Evolutionary conservation across 2,888 invertebrate genomes (phyloP), one percentile per base, ranked within the genome.

Genomic region (Andrena marginata): DNA sequence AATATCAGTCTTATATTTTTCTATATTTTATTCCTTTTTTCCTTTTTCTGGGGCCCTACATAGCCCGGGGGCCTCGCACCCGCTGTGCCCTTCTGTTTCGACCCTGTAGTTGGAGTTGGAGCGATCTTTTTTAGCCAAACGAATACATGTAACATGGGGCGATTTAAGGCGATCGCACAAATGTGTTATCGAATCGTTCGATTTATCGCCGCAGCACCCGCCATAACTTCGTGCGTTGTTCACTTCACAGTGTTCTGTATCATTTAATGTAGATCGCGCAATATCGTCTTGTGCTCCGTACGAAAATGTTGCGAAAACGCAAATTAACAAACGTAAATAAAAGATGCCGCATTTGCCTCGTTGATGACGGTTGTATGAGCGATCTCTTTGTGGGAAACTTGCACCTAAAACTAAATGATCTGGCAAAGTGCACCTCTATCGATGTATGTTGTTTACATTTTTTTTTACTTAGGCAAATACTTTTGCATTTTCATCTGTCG

Each of bases 341-440:
- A 8, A 90, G 90, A 49, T 94, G 94, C 77, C 91, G 94, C n/a
- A 82, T 94, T 62, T 94, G 94, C 64, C 85, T 94, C 8, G 63
- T 85, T 51, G 90, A 92, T 4, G 84, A 91, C 16, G 91, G 91
- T 29, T 90, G 88, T 42, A 92, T 93, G 92, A 90, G 85, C 60
- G 83, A 91, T 64, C 74, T 94, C 2, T 92, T 92, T 65, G 85
- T 84, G 8, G 89, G 91, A 20, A 72, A 86, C 26, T 42, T 93
- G 3, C 84, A 85, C n/a, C 73, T 83, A n/a, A 91, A 90, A 76
- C 69, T 94, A 23, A 85, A 91, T 23, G 92, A 94, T 71, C 85
- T 94, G 8, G 84, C 85, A 5, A 88, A 89, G 69, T 92, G 92
- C 16, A 90, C 93, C 1, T 86, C 90, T n/a, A 85, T 93, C 59